Percentiles rank a stretch among this genome's conserved stretches.
Evolutionary conservation across 2,113 vertebrate species (phyloP).

Genomic region (Rhinolophus ferrumequinum): DNA sequence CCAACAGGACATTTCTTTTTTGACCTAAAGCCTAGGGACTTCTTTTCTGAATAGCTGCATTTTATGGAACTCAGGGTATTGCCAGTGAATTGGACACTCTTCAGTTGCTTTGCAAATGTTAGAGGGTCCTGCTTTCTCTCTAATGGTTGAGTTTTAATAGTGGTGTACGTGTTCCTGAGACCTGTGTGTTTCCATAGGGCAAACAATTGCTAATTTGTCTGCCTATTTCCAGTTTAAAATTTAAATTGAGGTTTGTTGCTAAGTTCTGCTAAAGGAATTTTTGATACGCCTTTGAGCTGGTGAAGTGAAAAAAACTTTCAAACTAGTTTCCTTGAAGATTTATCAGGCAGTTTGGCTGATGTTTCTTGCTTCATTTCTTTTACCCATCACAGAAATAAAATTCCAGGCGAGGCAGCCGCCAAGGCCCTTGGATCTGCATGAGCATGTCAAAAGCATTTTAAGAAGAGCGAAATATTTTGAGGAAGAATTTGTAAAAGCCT

Average conservation of each 20-base stretch:
- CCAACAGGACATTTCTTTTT: conserved; percentile 3
- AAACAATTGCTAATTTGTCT: background rate
- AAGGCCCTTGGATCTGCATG: conserved; percentile 31
- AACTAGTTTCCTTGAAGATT: background rate
- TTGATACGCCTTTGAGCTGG: background rate
- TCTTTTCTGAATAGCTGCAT: conserved; percentile 33
- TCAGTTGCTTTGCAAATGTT: conserved; percentile 2
- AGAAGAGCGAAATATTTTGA: conserved; percentile 74
- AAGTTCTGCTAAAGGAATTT: conserved; percentile 23
- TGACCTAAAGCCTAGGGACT: background rate
- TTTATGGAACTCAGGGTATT: background rate
- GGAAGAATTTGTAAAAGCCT: conserved; percentile 79
- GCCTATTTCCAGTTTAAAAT: background rate
- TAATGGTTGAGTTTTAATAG: background rate
- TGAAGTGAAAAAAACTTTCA: background rate
- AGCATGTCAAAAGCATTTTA: conserved; percentile 71
- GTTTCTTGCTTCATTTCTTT: conserved; percentile 6
- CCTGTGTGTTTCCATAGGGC: background rate
- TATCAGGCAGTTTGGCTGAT: background rate
- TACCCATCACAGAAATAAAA: conserved; percentile 1
- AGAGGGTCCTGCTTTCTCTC: background rate
- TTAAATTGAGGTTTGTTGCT: conserved; percentile 41
- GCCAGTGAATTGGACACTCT: background rate
- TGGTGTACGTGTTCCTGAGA: background rate
- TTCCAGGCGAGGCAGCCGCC: background rate